phyloP scores from a whole-genome alignment of 2,113 vertebrate genomes.

The Polypterus senegalus region DNA sequence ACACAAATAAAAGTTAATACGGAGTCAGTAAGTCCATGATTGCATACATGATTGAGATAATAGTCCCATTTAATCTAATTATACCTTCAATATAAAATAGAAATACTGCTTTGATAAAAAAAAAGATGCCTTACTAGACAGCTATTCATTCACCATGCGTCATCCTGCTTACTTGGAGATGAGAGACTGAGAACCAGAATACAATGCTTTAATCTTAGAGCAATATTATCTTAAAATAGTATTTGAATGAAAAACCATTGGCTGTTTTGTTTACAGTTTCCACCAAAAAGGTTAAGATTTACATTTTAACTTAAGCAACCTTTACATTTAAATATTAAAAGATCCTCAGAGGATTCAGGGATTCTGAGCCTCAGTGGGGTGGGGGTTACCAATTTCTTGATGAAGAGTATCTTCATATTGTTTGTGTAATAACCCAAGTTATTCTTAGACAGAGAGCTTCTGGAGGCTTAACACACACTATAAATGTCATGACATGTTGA shows the following conservation, averaged over 20 bases:
- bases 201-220: slow-evolving; percentile 2
- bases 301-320: slow-evolving; percentile 1
- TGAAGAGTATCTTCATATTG: no score
- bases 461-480: no score
- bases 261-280: background rate
- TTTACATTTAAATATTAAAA: background rate
- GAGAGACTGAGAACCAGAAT: background rate
- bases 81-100: background rate
- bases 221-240: background rate
- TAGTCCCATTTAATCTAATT: slow-evolving; percentile 1
- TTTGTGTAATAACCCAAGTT: no score
- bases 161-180: background rate
- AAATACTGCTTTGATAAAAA: slow-evolving; percentile 13
- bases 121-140: slow-evolving; percentile 4
- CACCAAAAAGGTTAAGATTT: slow-evolving; percentile 9
- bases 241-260: slow-evolving; percentile 2
- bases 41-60: no score
- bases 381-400: no score
- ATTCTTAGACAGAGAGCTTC: no score
- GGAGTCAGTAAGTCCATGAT: no score
- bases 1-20: no score
- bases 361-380: no score
- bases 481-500: no score
- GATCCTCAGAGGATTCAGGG: no score
- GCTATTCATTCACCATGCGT: background rate